phyloP scores from a whole-genome alignment of 2,888 invertebrate species.

The Drosophila mulleri region DNA sequence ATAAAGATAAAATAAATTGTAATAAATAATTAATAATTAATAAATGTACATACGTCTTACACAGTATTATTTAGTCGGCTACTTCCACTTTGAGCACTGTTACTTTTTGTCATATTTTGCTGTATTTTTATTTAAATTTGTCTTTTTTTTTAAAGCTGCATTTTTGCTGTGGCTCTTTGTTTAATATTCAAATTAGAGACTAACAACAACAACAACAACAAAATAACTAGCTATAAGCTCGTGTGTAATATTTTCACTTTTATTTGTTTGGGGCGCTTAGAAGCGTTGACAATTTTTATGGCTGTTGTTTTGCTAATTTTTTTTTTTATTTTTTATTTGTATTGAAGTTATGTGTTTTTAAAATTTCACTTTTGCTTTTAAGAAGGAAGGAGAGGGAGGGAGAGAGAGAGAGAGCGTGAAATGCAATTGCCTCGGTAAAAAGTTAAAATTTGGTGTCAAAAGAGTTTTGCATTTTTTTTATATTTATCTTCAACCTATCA shows the following conservation, averaged over 20 bases:
- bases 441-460: neutral
- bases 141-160: conserved; percentile 16
- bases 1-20: too few species aligned
- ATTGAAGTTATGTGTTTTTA: conserved; percentile 30
- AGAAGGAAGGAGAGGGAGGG: neutral
- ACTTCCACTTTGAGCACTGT: neutral
- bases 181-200: conserved; percentile 58
- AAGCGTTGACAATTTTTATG: conserved; percentile 55
- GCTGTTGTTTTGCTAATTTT: conserved; percentile 34
- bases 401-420: neutral
- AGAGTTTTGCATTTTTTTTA: too few species aligned
- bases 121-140: conserved; percentile 13
- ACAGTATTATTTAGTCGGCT: conserved; percentile 3
- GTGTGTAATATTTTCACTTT: conserved; percentile 58
- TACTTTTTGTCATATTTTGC: conserved; percentile 10
- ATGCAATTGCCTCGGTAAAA: conserved; percentile 3
- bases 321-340: neutral
- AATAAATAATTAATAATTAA: neutral
- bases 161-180: conserved; percentile 37
- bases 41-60: neutral
- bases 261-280: conserved; percentile 53
- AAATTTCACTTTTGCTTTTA: conserved; percentile 48
- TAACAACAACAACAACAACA: conserved; percentile 23
- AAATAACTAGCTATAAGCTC: conserved; percentile 28
- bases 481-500: neutral